Evolutionary conservation across 2,888 invertebrate genomes (phyloP).

Genomic region (Hydrotaea cyrtoneurina): DNA sequence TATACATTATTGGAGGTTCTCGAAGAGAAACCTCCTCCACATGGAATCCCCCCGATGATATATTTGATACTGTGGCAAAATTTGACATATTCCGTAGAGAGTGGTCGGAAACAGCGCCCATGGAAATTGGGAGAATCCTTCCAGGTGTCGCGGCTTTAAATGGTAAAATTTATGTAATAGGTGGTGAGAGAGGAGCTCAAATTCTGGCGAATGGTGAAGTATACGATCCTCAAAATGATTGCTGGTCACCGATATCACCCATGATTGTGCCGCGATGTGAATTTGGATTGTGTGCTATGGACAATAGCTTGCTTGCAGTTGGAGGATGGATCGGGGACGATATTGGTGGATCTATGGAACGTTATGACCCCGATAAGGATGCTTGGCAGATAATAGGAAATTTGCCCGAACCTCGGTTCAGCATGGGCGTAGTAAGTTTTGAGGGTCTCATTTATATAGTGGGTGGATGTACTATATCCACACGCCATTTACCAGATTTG

Average conservation of each 20-base stretch:
- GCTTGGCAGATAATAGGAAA: conserved; percentile 89
- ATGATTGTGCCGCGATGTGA: conserved; percentile 94
- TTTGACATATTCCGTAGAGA: conserved; percentile 86
- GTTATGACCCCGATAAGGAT: conserved; percentile 90
- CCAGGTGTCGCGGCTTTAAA: conserved; percentile 93
- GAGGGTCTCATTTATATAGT: conserved; percentile 89
- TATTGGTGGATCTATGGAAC: conserved; percentile 93
- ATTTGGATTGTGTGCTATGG: conserved; percentile 92
- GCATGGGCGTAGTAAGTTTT: conserved; percentile 92
- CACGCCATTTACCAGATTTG: conserved; percentile 90
- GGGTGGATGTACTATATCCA: conserved; percentile 92
- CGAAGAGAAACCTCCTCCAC: conserved; percentile 88
- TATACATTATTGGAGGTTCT: conserved; percentile 94
- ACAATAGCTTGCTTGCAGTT: conserved; percentile 91
- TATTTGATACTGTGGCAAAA: conserved; percentile 91
- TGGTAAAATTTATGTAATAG: conserved; percentile 93
- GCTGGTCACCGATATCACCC: conserved; percentile 84
- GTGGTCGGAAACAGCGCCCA: conserved; percentile 91
- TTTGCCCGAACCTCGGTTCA: conserved; percentile 92
- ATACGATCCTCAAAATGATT: conserved; percentile 86
- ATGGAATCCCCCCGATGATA: conserved; percentile 90
- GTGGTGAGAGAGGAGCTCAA: conserved; percentile 94
- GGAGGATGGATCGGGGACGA: conserved; percentile 97
- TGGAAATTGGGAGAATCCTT: conserved; percentile 92
- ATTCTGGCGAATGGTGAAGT: conserved; percentile 94